Evolutionary conservation across 2,113 vertebrate species (phyloP), one percentile per base, ranked within the genome.

Genomic region (Lucifuga dentata): DNA sequence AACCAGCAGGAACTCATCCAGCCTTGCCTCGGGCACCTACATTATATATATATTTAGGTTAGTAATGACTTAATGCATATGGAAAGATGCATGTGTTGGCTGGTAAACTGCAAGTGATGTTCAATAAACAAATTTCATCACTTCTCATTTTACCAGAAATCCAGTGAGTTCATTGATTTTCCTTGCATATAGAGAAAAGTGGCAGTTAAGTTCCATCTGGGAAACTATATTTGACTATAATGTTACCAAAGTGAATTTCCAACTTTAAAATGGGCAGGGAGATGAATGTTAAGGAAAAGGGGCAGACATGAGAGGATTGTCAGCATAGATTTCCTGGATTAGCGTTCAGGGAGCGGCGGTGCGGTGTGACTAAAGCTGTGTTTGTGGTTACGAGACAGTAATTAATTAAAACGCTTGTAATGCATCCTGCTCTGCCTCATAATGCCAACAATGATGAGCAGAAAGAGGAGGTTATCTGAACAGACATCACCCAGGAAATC

Each of bases 381-480:
- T 85, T 88, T 80, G 73, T 73, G 77, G 64, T 65, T 43, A 76
- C 16, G 46, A 67, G 63, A 82, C 77, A 80, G 72, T 88, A 82
- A 92, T 91, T 90, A 85, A 91, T 90, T 87, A 84, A 86, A 84
- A 46, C 1, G 23, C 78, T 68, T 83, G 76, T 87, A 88, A 86
- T 45, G n/a, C 67, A 71, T 52, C 21, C 19, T 16, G 76, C 71
- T 68, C 51, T 8, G 24, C 65, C 78, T 68, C 51, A 52, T 75
- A 81, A 83, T 58, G 53, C 62, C 75, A 51, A 50, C 24, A 24
- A 53, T 61, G 66, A 86, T 63, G 43, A 15, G 11, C 8, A 36
- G 62, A 62, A 36, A 46, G 33, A 26, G 33, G 53, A 51, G 46
- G 80, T 50, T 80, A 84, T 83, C 80, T 45, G 36, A 76, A 64